Evolutionary conservation across 2,888 invertebrate genomes (phyloP), one percentile per base, ranked within the genome.

Genomic region (Callinectes sapidus): DNA sequence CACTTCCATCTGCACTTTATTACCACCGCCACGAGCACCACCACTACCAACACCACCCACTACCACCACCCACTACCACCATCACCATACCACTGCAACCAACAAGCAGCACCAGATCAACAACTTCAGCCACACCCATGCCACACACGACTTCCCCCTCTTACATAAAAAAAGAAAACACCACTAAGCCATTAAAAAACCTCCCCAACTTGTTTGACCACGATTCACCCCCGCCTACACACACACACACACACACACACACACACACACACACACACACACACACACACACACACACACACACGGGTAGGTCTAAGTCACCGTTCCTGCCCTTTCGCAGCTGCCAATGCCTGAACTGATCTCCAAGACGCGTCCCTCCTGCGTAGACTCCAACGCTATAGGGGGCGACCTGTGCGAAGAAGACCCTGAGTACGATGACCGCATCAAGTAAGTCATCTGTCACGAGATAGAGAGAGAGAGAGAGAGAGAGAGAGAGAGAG

Each of bases 251-350:
- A 81, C 81, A 35, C 81, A 77, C 32, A 77, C 32, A 77, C 77
- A 77, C 77, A 77, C 32, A 77, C n/a, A n/a, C n/a, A n/a, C n/a
- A n/a, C n/a, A n/a, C 71, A 71, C 71, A 71, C 71, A 71, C 71
- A 71, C 71, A 32, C 81, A 32, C 81, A 81, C 81, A 35, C 81
- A 77, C 32, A 77, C 32, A 77, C 77, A 77, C 77, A 77, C 32
- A 77, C 77, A 81, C 32, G 1, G 16, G 42, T 28, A 87, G 16
- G 32, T 42, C 42, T 32, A 71, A n/a, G 28, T 71, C 35, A 35
- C 81, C 81, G 32, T n/a, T 14, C 32, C 32, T 81, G 13, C 16
- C 35, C 81, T 28, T 81, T 81, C 10, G 2, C 35, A 32, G 81
- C 81, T 35, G 10, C 71, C 71, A 6, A 71, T 71, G 81, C 81